Base-by-base conservation (phyloP, 2,113 vertebrate genomes). In the Phocoena sinus region DNA sequence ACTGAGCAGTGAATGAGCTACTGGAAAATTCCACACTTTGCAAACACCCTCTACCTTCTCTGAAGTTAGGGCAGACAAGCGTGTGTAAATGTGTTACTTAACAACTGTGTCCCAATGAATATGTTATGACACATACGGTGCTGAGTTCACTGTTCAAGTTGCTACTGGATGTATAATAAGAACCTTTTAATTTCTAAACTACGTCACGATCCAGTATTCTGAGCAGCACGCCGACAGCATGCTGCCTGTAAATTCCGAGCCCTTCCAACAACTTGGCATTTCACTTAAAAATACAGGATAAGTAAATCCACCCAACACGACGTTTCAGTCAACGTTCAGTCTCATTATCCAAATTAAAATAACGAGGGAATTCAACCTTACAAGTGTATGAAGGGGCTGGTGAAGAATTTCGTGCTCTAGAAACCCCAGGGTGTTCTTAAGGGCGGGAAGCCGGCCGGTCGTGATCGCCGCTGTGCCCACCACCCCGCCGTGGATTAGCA, bases 381-480 rank as follows among this genome's bases (percentile, higher is more conserved):
- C 21, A 28, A 7, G 28, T 10, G 17, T 36, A 28, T 1, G 25
- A 26, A 91, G 63, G 56, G n/a, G 20, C 65, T 15, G 77, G 28
- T 41, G 90, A 60, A 33, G 50, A 50, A 38, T 1, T 3, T 25
- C n/a, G 7, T 31, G n/a, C 15, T 26, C 14, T 26, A 10, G 38
- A 18, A 12, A 77, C 5, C 38, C 21, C 1, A 11, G n/a, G 12
- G 18, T 47, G 1, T 21, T 50, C 56, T 17, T 2, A 9, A 1
- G 17, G 44, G 25, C 14, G 18, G 15, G 56, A 18, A 9, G 76
- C 44, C 15, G 6, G 38, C 44, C 8, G 0, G 2, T 31, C 41
- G 1, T 9, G 3, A 4, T 47, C 68, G 18, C 56, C 1, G 2
- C 47, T 11, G 47, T 2, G 15, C 11, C 62, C 7, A 13, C 44